Base-by-base conservation (phyloP, 2,888 invertebrate genomes). In the Spodoptera littoralis region DNA sequence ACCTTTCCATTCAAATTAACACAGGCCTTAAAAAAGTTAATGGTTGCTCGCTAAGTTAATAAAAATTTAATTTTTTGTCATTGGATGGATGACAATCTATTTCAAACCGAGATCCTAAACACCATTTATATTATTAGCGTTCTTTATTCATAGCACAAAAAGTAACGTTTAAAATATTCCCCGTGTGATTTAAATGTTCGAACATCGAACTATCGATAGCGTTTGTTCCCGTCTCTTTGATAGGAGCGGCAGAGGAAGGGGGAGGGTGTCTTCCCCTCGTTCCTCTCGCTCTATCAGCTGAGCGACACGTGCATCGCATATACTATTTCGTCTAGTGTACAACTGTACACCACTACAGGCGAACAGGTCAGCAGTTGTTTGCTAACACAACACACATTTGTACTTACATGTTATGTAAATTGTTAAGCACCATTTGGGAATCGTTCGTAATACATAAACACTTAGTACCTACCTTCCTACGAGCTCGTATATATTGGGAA, bases 281-380 rank as follows among this genome's bases (percentile, higher is more conserved):
- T 69, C 82, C 81, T 87, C 90, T 87, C 89, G 74, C 88, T 88
- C 89, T 90, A 86, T 93, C 93, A 94, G 94, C 93, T 94, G 94
- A 91, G 90, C 85, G 87, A 86, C 93, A 93, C 94, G 93, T 93
- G 93, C 90, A 83, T 80, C 69, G 86, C 79, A 85, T 86, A 83
- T 89, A 90, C 86, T 89, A 88, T 86, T 77, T 84, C 82, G 90
- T 90, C 88, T 92, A 90, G 90, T 88, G 90, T 90, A 86, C 79
- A 70, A 70, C 52, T 88, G 90, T 90, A 86, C 79, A 70, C 74
- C 52, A 53, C 58, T 55, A 70, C 58, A 45, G 79, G 59, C 49
- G 67, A 68, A 70, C 59, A 63, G 70, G 73, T 60, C 66, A 63
- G 73, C 72, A 48, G 53, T 30, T 65, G 70, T 65, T 67, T 70